Evolutionary conservation across 2,888 invertebrate genomes (phyloP).

Genomic region (Cephonodes hylas): DNA sequence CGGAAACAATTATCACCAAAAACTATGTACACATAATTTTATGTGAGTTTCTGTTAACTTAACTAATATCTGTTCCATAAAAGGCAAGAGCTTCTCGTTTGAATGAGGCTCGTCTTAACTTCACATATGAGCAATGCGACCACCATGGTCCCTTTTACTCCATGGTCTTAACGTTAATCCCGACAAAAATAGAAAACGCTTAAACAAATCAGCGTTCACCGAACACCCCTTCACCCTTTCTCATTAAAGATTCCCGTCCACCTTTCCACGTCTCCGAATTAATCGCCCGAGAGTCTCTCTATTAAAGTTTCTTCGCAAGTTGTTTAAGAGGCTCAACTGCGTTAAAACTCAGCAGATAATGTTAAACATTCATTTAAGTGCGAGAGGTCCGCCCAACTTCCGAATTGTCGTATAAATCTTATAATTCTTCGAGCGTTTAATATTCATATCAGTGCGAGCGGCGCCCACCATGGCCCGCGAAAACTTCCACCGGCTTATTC

Average conservation of each 20-base stretch:
- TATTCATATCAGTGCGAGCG: conserved; percentile 74
- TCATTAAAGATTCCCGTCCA: conserved; percentile 75
- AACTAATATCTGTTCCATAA: too few relatives aligned
- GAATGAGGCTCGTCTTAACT: too few relatives aligned
- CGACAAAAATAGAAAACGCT: conserved; percentile 14
- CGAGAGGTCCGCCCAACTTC: conserved; percentile 62
- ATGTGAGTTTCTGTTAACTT: too few relatives aligned
- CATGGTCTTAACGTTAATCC: background rate
- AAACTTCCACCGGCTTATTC: conserved; percentile 25
- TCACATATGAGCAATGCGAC: too few relatives aligned
- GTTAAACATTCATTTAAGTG: conserved; percentile 81
- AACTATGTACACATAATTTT: too few relatives aligned
- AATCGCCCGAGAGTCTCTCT: conserved; percentile 77
- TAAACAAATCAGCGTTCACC: conserved; percentile 1
- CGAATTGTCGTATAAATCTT: conserved; percentile 76
- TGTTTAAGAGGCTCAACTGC: conserved; percentile 73
- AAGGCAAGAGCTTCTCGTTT: too few relatives aligned
- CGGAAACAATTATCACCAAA: too few relatives aligned
- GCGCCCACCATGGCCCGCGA: conserved; percentile 32
- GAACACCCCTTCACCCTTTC: conserved; percentile 53
- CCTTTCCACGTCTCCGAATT: conserved; percentile 72
- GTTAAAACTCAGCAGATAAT: conserved; percentile 77
- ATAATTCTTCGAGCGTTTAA: conserved; percentile 78
- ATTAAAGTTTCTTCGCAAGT: conserved; percentile 78
- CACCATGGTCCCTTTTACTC: too few relatives aligned